phyloP scores from a whole-genome alignment of 2,888 invertebrate species.

The Acanthopleura granulata region DNA sequence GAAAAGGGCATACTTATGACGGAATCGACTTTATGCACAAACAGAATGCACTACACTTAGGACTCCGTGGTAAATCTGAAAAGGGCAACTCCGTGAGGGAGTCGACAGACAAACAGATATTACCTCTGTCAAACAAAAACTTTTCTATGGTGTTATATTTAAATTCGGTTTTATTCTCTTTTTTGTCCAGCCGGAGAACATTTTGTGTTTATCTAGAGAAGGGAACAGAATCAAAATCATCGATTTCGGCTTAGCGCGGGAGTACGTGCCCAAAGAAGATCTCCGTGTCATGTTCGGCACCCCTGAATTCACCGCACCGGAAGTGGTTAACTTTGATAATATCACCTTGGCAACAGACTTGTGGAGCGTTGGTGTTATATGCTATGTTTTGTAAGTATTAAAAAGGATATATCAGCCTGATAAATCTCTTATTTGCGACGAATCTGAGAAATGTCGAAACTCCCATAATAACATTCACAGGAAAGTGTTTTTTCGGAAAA shows the following conservation, averaged over 20 bases:
- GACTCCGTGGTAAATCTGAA: constrained; percentile 89
- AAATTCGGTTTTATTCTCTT: neutral
- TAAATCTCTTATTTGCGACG: too few species aligned
- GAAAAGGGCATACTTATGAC: constrained; percentile 95
- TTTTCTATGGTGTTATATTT: too few species aligned
- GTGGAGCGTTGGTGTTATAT: constrained; percentile 99
- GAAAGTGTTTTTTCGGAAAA: too few species aligned
- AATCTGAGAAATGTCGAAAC: too few species aligned
- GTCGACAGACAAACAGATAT: constrained; percentile 95
- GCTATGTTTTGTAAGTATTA: constrained; percentile 92
- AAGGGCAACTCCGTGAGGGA: constrained; percentile 98
- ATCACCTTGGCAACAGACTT: constrained; percentile 97
- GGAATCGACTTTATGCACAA: constrained; percentile 97
- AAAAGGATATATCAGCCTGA: too few species aligned
- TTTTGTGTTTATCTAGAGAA: constrained; percentile 92
- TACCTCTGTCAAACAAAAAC: too few species aligned
- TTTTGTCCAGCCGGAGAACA: constrained; percentile 91
- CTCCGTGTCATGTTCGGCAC: constrained; percentile 93
- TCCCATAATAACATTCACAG: too few species aligned
- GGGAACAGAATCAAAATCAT: constrained; percentile 99
- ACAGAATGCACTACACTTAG: constrained; percentile 93
- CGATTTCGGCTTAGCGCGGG: constrained; percentile 96
- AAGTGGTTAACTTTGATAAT: constrained; percentile 98
- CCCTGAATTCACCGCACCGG: constrained; percentile 98
- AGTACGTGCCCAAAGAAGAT: constrained; percentile 92